A percentile compares a stretch with the other conserved stretches of the same genome.
Evolutionary conservation across 30 jellyfish, hydroid and myxozoan species (phyloP).

Genomic region (Nemopilema nomurai): DNA sequence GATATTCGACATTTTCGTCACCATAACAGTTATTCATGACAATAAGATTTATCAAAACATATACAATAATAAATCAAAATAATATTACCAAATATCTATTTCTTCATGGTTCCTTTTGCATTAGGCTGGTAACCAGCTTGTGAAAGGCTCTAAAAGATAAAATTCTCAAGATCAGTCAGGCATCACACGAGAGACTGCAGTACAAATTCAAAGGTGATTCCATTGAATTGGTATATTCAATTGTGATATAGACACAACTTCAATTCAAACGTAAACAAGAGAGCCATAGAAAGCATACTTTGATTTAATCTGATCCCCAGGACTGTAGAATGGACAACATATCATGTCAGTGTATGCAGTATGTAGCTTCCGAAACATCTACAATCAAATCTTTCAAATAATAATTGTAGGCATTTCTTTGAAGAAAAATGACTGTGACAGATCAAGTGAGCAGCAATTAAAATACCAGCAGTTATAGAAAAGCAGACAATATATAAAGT

Average conservation of each 20-base stretch:
- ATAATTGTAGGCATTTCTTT: too few species aligned
- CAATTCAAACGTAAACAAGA: not conserved
- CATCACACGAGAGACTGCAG: not conserved
- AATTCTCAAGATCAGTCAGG: not conserved
- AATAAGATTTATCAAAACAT: not conserved
- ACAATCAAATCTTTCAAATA: too few species aligned
- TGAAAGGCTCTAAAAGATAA: conserved; percentile 42
- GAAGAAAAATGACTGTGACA: too few species aligned
- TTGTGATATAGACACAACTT: not conserved
- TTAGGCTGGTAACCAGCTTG: conserved; percentile 48
- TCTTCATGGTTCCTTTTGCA: conserved; percentile 43
- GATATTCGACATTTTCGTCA: conserved; percentile 32
- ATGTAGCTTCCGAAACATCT: conserved; percentile 96
- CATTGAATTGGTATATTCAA: too few species aligned
- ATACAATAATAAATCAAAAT: not conserved
- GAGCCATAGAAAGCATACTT: conserved; percentile 35
- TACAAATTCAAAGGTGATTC: too few species aligned
- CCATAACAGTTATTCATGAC: conserved; percentile 10
- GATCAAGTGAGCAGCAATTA: too few species aligned
- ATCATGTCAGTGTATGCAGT: conserved; percentile 85
- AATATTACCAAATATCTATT: not conserved
- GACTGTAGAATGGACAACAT: conserved; percentile 87
- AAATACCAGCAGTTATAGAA: too few species aligned
- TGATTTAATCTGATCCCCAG: conserved; percentile 93
- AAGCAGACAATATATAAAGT: too few species aligned